Percentiles rank a stretch among this genome's conserved stretches.
Evolutionary conservation across 2,797 vertebrate species (phyloP).

Genomic region (Lindbergichthys nudifrons): DNA sequence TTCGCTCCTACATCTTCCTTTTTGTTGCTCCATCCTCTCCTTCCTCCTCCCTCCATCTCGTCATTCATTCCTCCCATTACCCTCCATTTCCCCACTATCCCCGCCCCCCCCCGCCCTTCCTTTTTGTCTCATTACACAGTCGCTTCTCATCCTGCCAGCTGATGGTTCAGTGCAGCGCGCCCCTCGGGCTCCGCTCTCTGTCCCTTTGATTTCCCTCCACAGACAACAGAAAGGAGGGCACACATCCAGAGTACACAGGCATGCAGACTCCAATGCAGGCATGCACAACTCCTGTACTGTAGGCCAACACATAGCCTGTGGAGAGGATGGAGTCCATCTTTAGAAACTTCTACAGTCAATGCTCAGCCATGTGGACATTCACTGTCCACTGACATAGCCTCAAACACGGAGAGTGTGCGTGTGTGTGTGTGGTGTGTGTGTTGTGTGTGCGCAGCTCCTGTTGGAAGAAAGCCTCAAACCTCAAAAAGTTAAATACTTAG

Average conservation of each 20-base stretch:
- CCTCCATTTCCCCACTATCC: not conserved
- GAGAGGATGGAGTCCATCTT: not conserved
- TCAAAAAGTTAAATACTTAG: slow-evolving; percentile 17
- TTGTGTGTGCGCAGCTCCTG: slow-evolving; percentile 1
- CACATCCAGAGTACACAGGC: slow-evolving; percentile 32
- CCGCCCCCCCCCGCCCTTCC: not conserved
- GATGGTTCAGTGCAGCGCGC: slow-evolving; percentile 75
- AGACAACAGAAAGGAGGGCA: slow-evolving; percentile 65
- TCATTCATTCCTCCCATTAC: slow-evolving; percentile 22
- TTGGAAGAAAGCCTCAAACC: slow-evolving; percentile 32
- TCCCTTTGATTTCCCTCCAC: slow-evolving; percentile 70
- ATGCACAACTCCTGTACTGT: not conserved
- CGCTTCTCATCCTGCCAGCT: slow-evolving; percentile 64
- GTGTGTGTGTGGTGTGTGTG: not conserved
- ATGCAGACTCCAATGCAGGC: not conserved
- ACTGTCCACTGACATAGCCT: no score
- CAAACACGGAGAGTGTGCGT: not conserved
- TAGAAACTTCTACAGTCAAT: slow-evolving; percentile 3
- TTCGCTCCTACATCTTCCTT: slow-evolving; percentile 10
- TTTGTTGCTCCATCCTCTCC: slow-evolving; percentile 12
- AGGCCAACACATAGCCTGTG: not conserved
- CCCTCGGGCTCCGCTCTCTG: slow-evolving; percentile 54
- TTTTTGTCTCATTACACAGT: slow-evolving; percentile 55
- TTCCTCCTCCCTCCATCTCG: slow-evolving; percentile 31
- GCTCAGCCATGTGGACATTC: slow-evolving; percentile 17